Evolutionary conservation across 92 coral and sea anemone genomes (phyloP), one percentile per base, ranked within the genome.

Genomic region (Paramuricea clavata): DNA sequence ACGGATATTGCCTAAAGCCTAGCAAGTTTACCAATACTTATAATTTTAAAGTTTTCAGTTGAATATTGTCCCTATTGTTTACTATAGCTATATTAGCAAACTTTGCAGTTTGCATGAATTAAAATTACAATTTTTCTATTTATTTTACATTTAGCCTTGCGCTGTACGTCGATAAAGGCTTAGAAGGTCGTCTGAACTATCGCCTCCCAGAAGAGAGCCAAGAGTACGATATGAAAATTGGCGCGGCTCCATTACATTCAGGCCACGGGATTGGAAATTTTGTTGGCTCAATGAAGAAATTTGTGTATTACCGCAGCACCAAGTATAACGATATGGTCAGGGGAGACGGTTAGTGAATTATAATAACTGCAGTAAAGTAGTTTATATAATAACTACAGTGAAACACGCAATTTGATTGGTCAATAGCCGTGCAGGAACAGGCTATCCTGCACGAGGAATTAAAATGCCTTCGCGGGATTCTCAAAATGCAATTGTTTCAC

Each of bases 271-370:
- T 27, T 19, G 67, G 0, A 33, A 49, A 76, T 52, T 76, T 76
- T 54, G 82, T 76, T 22, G 82, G 82, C 0, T 3, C 42, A 1
- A 76, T 76, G 36, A 76, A 50, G 68, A 76, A 76, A 5, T 76
- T 49, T 33, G 69, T 76, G 13, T 76, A 76, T 52, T 76, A 76
- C 49, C 27, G 43, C 60, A 76, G 67, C 33, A 52, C 82, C 21
- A 76, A 76, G 22, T 76, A 76, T 42, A 76, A 36, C 28, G 82
- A 76, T 2, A 49, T 49, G 68, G 82, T 76, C 11, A 76, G 49
- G 49, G 82, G 68, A 13, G 44, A 76, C 41, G 69, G 82, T 76
- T 28, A 52, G 82, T 76, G 27, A 12, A 26, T n/a, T n/a, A n/a
- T n/a, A n/a, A n/a, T n/a, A n/a, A n/a, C n/a, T n/a, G n/a, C n/a